Percentiles rank a stretch among this genome's conserved stretches.
Evolutionary conservation across 1,140 invertebrate genomes (phyloP).

Genomic region (Penaeus indicus): DNA sequence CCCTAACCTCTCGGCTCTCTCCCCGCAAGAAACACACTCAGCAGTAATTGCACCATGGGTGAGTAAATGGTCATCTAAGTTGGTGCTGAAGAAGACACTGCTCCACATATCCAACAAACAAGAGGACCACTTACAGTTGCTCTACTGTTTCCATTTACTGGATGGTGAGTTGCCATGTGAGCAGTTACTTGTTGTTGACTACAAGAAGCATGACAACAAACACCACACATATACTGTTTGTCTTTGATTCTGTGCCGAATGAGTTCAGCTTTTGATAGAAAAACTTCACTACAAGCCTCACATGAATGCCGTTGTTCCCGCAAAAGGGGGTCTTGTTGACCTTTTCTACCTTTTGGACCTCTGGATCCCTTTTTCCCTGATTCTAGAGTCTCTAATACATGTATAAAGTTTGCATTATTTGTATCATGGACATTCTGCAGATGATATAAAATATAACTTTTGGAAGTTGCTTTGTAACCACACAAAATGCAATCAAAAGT

Average conservation of each 20-base stretch:
- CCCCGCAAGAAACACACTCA: slow-evolving; percentile 54
- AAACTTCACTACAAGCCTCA: slow-evolving; percentile 57
- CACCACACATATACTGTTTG: slow-evolving; percentile 64
- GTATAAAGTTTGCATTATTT: slow-evolving; percentile 55
- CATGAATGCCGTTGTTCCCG: slow-evolving; percentile 52
- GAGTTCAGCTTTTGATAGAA: slow-evolving; percentile 61
- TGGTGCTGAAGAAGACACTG: slow-evolving; percentile 13
- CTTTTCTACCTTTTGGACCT: slow-evolving; percentile 39
- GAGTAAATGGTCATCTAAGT: slow-evolving; percentile 51
- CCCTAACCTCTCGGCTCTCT: slow-evolving; percentile 21
- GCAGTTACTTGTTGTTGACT: slow-evolving; percentile 55
- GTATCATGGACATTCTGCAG: slow-evolving; percentile 57
- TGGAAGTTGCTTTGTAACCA: slow-evolving; percentile 52
- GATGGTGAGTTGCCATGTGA: slow-evolving; percentile 58
- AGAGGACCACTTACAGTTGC: slow-evolving; percentile 1
- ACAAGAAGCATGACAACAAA: slow-evolving; percentile 61
- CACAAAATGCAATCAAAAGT: slow-evolving; percentile 60
- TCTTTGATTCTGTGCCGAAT: slow-evolving; percentile 65
- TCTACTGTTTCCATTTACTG: neutral
- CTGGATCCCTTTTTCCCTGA: slow-evolving; percentile 28
- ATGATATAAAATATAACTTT: slow-evolving; percentile 54
- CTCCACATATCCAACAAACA: slow-evolving; percentile 57
- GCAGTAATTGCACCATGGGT: slow-evolving; percentile 49
- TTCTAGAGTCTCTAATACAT: slow-evolving; percentile 46
- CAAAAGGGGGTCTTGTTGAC: slow-evolving; percentile 29